Conservation (phyloP, 1,140 invertebrate species). For the Phenacoccus solenopsis region DNA sequence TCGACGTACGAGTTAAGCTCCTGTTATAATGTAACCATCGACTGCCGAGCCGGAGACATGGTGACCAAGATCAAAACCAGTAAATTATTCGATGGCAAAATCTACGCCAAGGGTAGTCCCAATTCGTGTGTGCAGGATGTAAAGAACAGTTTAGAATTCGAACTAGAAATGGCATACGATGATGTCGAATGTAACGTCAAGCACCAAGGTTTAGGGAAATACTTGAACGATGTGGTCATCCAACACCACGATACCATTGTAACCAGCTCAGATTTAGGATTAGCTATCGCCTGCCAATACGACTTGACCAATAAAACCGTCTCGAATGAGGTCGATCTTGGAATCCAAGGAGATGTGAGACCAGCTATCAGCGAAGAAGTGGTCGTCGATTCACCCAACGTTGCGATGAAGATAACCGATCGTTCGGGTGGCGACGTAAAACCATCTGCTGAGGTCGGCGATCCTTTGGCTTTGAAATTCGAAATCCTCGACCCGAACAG, state of each 20-base stretch:
- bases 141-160: conserved; percentile 69
- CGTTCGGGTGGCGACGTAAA: conserved; percentile 63
- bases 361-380: conserved; percentile 59
- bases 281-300: conserved; percentile 85
- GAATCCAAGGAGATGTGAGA: conserved; percentile 71
- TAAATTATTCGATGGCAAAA: conserved; percentile 85
- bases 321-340: conserved; percentile 78
- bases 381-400: conserved; percentile 80
- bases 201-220: conserved; percentile 68
- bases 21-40: conserved; percentile 88
- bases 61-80: conserved; percentile 80
- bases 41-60: conserved; percentile 85
- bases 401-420: conserved; percentile 87
- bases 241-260: conserved; percentile 92
- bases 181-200: conserved; percentile 81
- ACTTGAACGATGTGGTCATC: conserved; percentile 78
- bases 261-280: conserved; percentile 80
- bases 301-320: conserved; percentile 87
- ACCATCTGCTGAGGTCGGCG: conserved; percentile 73
- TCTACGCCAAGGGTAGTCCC: conserved; percentile 83
- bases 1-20: conserved; percentile 84
- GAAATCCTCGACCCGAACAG: conserved; percentile 82
- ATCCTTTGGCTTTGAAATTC: conserved; percentile 77
- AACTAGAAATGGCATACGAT: conserved; percentile 78
- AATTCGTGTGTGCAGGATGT: conserved; percentile 83